These are phyloP conservation scores for Rhopalosiphum padi DNA, from an alignment of 1,140 invertebrate species.

Conservation along the genomic window DNA sequence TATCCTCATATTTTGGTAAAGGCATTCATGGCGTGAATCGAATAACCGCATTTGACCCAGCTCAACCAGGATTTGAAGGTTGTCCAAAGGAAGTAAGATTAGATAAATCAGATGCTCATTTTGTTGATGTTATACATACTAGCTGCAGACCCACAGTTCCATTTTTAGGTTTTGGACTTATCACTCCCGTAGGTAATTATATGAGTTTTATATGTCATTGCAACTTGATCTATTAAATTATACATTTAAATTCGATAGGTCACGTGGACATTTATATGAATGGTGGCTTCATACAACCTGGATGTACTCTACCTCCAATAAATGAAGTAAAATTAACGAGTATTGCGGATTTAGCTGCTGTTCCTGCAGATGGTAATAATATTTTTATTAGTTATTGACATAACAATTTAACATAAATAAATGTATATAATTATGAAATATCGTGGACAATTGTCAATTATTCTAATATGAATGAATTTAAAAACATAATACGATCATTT, in stretches of 20 bases:
- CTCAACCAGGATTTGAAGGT: constrained; percentile 70
- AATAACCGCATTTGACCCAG: constrained; percentile 70
- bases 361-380: constrained; percentile 61
- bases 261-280: constrained; percentile 80
- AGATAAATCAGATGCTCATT: constrained; percentile 73
- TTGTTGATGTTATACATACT: constrained; percentile 79
- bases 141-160: constrained; percentile 67
- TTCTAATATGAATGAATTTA: not conserved
- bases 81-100: constrained; percentile 68
- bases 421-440: not conserved
- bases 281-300: constrained; percentile 74
- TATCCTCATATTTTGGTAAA: constrained; percentile 64
- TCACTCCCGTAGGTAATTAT: constrained; percentile 62
- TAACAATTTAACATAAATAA: not conserved
- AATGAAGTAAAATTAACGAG: constrained; percentile 58
- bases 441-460: not conserved
- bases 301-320: constrained; percentile 64
- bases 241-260: constrained; percentile 63
- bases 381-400: not conserved
- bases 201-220: not conserved
- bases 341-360: constrained; percentile 59
- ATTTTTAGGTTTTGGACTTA: constrained; percentile 64
- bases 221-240: not conserved
- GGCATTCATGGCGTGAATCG: constrained; percentile 62
- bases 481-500: not conserved